Evolutionary conservation across 2,888 invertebrate species (phyloP), one percentile per base, ranked within the genome.

Genomic region (Notodromas monacha): DNA sequence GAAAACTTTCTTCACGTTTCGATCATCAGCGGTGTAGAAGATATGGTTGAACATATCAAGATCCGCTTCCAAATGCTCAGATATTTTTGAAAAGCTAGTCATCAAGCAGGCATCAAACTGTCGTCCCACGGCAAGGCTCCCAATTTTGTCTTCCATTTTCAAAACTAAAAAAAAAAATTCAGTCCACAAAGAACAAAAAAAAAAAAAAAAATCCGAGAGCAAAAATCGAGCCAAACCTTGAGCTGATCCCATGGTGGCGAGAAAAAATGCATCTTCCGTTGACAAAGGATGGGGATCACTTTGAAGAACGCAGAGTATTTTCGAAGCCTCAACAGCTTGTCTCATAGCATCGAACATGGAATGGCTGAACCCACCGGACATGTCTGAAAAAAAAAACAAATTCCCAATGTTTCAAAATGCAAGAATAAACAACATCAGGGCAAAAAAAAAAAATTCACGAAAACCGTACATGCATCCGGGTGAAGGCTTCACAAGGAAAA

Each of bases 1-100:
- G 28, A 31, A 33, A n/a, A 33, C 26, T 12, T 30, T n/a, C 27
- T 33, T 32, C 16, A 33, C 15, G 12, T 33, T 33, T 31, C 33
- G 6, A 12, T 33, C 33, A 28, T 33, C 33, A 26, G 31, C 33
- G 21, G n/a, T 6, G 8, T 8, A 8, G 21, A 21, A n/a, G 21
- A 21, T n/a, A n/a, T 21, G 21, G 21, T 8, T n/a, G 21, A 21
- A n/a, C 21, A 8, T 6, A n/a, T 21, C 21, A 8, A n/a, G 21
- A n/a, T 21, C 21, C 8, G 21, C 8, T 6, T n/a, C n/a, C 21
- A 21, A n/a, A n/a, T n/a, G n/a, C n/a, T n/a, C n/a, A n/a, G n/a
- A n/a, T n/a, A n/a, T n/a, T n/a, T n/a, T n/a, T n/a, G n/a, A n/a
- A n/a, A n/a, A n/a, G n/a, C n/a, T n/a, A n/a, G n/a, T n/a, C n/a